phyloP scores from a whole-genome alignment of 2,888 invertebrate genomes.

The Neria commutata region DNA sequence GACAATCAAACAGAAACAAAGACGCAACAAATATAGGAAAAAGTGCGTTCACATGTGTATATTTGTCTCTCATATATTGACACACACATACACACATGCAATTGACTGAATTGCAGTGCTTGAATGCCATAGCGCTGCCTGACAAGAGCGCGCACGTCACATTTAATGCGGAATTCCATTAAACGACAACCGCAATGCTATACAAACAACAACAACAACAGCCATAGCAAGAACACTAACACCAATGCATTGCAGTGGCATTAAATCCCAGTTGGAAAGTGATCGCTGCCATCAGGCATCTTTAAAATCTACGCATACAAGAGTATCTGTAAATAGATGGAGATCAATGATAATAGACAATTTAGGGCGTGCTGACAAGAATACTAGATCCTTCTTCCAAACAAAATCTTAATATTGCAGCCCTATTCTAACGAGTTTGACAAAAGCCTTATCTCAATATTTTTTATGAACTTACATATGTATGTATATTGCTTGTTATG shows the following conservation, averaged over 20 bases:
- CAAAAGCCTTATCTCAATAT: too few relatives aligned
- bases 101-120: constrained; percentile 33
- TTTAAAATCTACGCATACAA: too few relatives aligned
- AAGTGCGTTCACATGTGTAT: neutral
- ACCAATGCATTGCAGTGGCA: too few relatives aligned
- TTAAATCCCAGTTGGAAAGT: too few relatives aligned
- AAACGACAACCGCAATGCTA: constrained; percentile 48
- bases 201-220: constrained; percentile 9
- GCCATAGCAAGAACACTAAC: neutral
- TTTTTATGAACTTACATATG: too few relatives aligned
- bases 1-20: too few relatives aligned
- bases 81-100: neutral
- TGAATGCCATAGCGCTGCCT: constrained; percentile 5
- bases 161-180: constrained; percentile 55
- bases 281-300: too few relatives aligned
- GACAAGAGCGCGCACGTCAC: constrained; percentile 47
- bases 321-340: too few relatives aligned
- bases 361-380: constrained; percentile 3
- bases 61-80: neutral
- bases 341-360: too few relatives aligned
- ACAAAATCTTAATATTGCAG: too few relatives aligned
- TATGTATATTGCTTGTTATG: too few relatives aligned
- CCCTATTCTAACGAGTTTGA: too few relatives aligned
- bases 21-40: neutral
- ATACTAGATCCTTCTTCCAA: neutral